These are phyloP conservation scores for Bellardia pandia DNA, from an alignment of 2,888 invertebrate genomes.

Conservation along the genomic window DNA sequence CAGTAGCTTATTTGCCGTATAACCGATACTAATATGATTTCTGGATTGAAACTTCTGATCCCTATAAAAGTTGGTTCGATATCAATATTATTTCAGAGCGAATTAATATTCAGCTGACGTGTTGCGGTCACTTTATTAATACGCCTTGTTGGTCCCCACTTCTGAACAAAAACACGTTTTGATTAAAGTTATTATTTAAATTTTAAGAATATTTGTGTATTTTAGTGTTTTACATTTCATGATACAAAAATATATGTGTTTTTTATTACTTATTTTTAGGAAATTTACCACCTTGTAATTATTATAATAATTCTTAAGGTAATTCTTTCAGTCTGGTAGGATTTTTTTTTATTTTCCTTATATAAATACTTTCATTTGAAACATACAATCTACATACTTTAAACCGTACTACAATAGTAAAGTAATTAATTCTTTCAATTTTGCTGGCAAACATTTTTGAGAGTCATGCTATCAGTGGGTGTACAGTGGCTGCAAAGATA, in stretches of 20 bases:
- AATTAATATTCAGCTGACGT: too few species aligned
- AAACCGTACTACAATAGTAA: not conserved
- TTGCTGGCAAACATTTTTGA: not conserved
- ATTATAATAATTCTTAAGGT: constrained; percentile 48
- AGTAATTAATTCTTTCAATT: constrained; percentile 18
- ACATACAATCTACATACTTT: constrained; percentile 3
- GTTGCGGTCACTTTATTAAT: too few species aligned
- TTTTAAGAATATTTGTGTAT: not conserved
- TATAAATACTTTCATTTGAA: constrained; percentile 3
- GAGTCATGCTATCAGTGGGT: not conserved
- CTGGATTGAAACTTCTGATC: too few species aligned
- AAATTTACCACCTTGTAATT: constrained; percentile 2
- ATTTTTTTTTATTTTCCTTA: constrained; percentile 15
- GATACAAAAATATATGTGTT: not conserved
- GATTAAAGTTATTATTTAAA: constrained; percentile 12
- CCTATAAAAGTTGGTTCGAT: too few species aligned
- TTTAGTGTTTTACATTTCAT: not conserved
- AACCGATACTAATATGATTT: too few species aligned
- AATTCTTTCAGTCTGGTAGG: not conserved
- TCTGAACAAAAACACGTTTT: not conserved
- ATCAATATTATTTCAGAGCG: too few species aligned
- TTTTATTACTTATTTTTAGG: not conserved
- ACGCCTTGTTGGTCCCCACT: too few species aligned
- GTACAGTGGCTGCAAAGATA: constrained; percentile 6
- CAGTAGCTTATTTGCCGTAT: too few species aligned